Base-by-base conservation (phyloP, 2,888 invertebrate genomes). In the Osedax fenrisi region DNA sequence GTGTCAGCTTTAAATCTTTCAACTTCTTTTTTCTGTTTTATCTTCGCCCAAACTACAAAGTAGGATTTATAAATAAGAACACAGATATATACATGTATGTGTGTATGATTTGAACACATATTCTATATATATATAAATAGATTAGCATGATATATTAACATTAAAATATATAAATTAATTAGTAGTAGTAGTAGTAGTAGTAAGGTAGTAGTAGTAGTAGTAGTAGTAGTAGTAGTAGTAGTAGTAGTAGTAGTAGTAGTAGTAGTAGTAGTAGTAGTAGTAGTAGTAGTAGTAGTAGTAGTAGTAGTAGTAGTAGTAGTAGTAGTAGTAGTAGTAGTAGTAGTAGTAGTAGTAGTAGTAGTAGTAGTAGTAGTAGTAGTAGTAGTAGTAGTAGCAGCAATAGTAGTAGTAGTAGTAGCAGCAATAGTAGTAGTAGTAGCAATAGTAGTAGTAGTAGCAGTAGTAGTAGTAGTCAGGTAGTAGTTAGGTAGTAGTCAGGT, bases 1-100 rank as follows among this genome's bases (percentile, higher is more conserved):
- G 83, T 82, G 68, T 96, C 95, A 0, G 95, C 93, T 80, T 92
- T 92, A 91, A 94, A 98, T 77, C 97, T 88, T 85, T 96, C 96
- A 69, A 89, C 89, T 82, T 95, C 94, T 82, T 98, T 98, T 81
- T 92, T 92, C 5, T 90, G 89, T 84, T 96, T 96, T 21, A 99
- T 88, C 86, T 96, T 96, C 82, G 96, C 94, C 97, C 98, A 99
- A 77, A 99, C 90, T 91, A 84, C 77, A 87, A 88, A 76, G 80
- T 78, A n/a, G n/a, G n/a, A n/a, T n/a, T n/a, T n/a, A n/a, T n/a
- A n/a, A n/a, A n/a, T n/a, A n/a, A n/a, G n/a, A n/a, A n/a, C n/a
- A n/a, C n/a, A n/a, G n/a, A n/a, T n/a, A n/a, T n/a, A n/a, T n/a
- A n/a, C n/a, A n/a, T n/a, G n/a, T n/a, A n/a, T n/a, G n/a, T n/a